Conservation (phyloP, 2,888 invertebrate genomes). For the Synanthedon myopaeformis region DNA sequence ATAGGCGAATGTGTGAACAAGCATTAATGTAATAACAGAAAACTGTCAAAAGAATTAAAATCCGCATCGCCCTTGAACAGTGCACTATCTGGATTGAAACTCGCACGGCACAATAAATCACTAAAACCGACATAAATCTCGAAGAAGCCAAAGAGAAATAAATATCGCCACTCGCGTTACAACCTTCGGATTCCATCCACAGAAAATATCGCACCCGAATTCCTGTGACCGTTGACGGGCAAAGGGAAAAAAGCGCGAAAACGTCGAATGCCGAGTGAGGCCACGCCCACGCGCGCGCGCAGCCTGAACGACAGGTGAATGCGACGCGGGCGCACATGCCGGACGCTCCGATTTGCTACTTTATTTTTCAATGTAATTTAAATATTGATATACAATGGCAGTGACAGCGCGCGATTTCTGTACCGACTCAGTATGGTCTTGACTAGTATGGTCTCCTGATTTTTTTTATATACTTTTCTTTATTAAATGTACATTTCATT, state of each 20-base stretch:
- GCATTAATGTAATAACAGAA: not conserved
- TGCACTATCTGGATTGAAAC: conserved; percentile 43
- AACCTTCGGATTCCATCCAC: conserved; percentile 59
- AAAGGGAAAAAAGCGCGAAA: conserved; percentile 55
- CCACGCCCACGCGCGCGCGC: conserved; percentile 58
- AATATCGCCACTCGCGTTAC: conserved; percentile 55
- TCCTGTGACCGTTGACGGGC: conserved; percentile 50
- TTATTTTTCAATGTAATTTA: conserved; percentile 48
- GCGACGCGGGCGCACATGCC: conserved; percentile 42
- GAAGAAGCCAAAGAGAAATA: conserved; percentile 35
- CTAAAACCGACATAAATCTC: conserved; percentile 43
- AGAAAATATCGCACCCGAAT: conserved; percentile 70
- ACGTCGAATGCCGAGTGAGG: conserved; percentile 39
- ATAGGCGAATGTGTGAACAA: too few species aligned
- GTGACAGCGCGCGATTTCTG: conserved; percentile 37
- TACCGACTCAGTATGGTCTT: conserved; percentile 18
- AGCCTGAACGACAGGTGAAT: conserved; percentile 56
- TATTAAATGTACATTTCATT: too few species aligned
- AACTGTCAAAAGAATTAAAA: not conserved
- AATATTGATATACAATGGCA: conserved; percentile 59
- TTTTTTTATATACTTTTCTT: not conserved
- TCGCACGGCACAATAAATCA: conserved; percentile 38
- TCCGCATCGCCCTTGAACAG: conserved; percentile 8
- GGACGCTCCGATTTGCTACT: conserved; percentile 47
- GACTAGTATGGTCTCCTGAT: too few species aligned